Evolutionary conservation across 2,797 vertebrate genomes (phyloP).

Genomic region (Mormyrus hasselquistii): DNA sequence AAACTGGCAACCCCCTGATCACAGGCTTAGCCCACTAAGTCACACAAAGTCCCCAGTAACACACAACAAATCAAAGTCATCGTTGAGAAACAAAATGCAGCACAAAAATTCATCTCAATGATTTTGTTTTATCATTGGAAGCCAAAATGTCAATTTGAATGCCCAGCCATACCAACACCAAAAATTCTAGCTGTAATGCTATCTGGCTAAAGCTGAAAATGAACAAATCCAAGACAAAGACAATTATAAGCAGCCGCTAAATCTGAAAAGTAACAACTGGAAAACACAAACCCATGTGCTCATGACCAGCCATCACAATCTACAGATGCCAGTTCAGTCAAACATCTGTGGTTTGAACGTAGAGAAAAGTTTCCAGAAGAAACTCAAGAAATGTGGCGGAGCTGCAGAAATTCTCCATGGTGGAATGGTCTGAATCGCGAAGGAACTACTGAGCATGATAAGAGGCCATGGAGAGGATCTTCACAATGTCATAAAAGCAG

Average conservation of each 20-base stretch:
- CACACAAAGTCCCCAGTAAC: background rate
- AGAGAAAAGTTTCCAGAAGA: background rate
- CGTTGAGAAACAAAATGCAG: background rate
- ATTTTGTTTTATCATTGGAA: background rate
- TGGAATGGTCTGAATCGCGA: background rate
- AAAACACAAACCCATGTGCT: background rate
- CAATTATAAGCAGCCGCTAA: background rate
- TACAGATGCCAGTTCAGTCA: background rate
- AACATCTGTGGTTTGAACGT: background rate
- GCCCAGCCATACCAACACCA: background rate
- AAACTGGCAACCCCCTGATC: background rate
- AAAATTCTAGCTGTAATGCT: background rate
- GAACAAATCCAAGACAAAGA: background rate
- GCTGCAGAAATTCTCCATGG: conserved; percentile 9
- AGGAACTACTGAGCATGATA: background rate
- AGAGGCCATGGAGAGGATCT: background rate
- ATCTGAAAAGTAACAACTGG: background rate
- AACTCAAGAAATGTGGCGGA: background rate
- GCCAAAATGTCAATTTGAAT: background rate
- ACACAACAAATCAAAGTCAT: background rate
- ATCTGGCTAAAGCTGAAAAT: background rate
- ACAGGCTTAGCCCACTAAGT: background rate
- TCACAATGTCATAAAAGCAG: conserved; percentile 1
- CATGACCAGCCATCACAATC: background rate
- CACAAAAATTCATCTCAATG: background rate